These are phyloP conservation scores for Colossoma macropomum DNA, from an alignment of 2,113 vertebrate genomes.

Conservation along the genomic window DNA sequence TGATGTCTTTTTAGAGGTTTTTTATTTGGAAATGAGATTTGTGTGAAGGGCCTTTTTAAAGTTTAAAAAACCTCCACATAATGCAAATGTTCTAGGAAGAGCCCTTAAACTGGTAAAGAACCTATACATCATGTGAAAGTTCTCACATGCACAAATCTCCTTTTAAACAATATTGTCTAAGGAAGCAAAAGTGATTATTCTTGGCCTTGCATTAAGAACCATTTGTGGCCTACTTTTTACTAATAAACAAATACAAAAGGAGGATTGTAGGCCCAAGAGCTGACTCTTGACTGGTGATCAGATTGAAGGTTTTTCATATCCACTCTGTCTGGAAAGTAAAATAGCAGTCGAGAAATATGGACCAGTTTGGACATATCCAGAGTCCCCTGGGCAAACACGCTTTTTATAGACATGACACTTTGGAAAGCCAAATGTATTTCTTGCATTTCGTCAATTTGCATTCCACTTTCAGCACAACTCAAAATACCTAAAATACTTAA, in stretches of 20 bases:
- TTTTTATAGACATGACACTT: conserved; percentile 5
- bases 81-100: no score
- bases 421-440: conserved; percentile 16
- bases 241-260: no score
- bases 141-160: no score
- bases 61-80: no score
- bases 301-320: neutral
- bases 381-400: conserved; percentile 15
- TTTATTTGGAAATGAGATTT: no score
- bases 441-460: conserved; percentile 33
- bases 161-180: no score
- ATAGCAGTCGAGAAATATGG: conserved; percentile 23
- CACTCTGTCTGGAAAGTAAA: conserved; percentile 18
- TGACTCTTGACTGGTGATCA: neutral
- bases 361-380: conserved; percentile 20
- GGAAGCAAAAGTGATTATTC: no score
- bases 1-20: no score
- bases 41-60: no score
- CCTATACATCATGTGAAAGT: neutral
- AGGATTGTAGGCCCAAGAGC: neutral
- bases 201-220: no score
- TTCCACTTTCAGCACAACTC: conserved; percentile 38
- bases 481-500: conserved; percentile 40
- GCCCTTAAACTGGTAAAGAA: no score
- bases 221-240: no score